Conservation (phyloP, 1,140 invertebrate genomes). For the Drosophila fuyamai region DNA sequence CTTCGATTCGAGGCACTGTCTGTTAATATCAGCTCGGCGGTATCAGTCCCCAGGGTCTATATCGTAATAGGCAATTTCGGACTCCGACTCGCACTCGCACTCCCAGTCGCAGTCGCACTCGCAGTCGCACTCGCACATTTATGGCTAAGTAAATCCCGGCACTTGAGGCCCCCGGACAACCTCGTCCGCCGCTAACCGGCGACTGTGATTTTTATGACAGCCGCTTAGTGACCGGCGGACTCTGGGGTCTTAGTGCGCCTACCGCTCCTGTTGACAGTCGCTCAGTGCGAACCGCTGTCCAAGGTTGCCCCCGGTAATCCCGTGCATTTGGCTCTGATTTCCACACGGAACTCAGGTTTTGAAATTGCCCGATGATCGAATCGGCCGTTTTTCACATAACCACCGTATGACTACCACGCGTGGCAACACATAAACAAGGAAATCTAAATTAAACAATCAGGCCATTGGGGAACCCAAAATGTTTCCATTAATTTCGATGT, state of each 20-base stretch:
- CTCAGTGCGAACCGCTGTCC: conserved; percentile 31
- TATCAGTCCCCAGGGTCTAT: conserved; percentile 38
- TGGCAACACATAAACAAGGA: neutral
- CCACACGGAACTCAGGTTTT: conserved; percentile 21
- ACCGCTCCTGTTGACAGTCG: conserved; percentile 26
- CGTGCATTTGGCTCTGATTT: conserved; percentile 24
- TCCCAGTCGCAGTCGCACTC: neutral
- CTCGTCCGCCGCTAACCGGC: neutral
- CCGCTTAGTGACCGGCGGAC: conserved; percentile 51
- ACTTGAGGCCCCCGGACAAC: conserved; percentile 59
- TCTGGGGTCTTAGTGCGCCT: conserved; percentile 25
- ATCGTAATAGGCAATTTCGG: conserved; percentile 67
- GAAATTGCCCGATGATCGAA: conserved; percentile 24
- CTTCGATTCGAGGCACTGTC: conserved; percentile 37
- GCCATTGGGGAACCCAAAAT: neutral
- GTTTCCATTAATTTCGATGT: conserved; percentile 1
- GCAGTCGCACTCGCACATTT: conserved; percentile 48
- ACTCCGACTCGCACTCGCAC: conserved; percentile 24
- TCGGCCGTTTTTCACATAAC: neutral
- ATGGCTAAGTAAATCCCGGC: conserved; percentile 83
- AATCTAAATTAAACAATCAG: conserved; percentile 1
- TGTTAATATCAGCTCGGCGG: conserved; percentile 60
- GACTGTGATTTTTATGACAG: conserved; percentile 81
- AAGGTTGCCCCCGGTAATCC: conserved; percentile 29
- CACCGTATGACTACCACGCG: neutral